Percentiles rank a stretch among this genome's conserved stretches.
Conservation (phyloP, 2,888 invertebrate species). For the Agrotis puta region DNA sequence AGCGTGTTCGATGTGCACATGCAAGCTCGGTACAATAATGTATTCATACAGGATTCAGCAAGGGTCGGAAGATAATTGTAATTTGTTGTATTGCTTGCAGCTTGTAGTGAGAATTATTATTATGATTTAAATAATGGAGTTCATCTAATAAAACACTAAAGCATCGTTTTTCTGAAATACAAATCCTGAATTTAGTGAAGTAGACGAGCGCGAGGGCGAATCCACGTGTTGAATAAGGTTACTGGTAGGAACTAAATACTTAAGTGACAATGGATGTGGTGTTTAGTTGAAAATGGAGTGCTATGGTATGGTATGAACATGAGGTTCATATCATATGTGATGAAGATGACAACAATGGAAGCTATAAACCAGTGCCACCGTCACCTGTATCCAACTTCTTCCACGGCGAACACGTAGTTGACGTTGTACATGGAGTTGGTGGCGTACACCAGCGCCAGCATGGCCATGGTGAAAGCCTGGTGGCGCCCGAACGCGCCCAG, state of each 20-base stretch:
- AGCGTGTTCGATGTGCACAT: conserved; percentile 16
- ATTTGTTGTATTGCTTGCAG: neutral
- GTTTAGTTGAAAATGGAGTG: neutral
- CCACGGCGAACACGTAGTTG: conserved; percentile 87
- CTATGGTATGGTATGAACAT: too few species aligned
- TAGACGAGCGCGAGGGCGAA: too few species aligned
- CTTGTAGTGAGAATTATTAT: neutral
- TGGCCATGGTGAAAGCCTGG: conserved; percentile 82
- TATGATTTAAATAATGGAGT: neutral
- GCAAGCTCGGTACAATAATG: conserved; percentile 19
- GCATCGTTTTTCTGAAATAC: too few species aligned
- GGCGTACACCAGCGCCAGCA: conserved; percentile 86
- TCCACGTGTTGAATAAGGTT: neutral
- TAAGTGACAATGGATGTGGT: neutral
- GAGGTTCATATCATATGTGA: too few species aligned
- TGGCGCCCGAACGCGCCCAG: conserved; percentile 88
- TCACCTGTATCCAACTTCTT: conserved; percentile 85
- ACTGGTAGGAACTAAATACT: neutral
- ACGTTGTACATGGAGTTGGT: conserved; percentile 88
- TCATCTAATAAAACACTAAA: too few species aligned
- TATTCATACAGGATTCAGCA: conserved; percentile 12
- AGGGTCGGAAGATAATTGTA: conserved; percentile 7
- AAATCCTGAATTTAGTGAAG: too few species aligned
- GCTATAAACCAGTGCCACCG: neutral
- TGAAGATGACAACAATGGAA: neutral